Conservation (phyloP, 2,113 vertebrate species). For the Epinephelus cyanopodus region DNA sequence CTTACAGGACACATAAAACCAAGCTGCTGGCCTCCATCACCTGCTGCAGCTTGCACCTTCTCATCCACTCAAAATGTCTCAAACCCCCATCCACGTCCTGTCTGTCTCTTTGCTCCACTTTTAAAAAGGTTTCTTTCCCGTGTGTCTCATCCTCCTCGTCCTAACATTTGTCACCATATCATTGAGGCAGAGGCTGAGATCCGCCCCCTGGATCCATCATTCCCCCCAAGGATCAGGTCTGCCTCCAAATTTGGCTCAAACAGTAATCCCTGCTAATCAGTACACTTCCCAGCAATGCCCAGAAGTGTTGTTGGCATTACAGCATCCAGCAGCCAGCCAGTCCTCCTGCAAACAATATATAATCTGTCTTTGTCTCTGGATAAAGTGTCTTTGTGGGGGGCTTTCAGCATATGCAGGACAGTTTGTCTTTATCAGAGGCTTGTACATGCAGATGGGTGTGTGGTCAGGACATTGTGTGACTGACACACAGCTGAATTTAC, state of each 20-base stretch:
- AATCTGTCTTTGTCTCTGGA: slow-evolving; percentile 70
- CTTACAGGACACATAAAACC: slow-evolving; percentile 80
- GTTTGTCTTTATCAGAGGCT: slow-evolving; percentile 45
- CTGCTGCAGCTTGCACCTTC: background rate
- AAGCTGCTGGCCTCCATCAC: slow-evolving; percentile 43
- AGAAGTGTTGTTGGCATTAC: slow-evolving; percentile 45
- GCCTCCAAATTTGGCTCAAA: slow-evolving; percentile 63
- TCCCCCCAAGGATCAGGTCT: slow-evolving; percentile 59
- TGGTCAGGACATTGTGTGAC: slow-evolving; percentile 36
- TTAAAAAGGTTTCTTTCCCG: slow-evolving; percentile 26
- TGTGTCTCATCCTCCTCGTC: slow-evolving; percentile 24
- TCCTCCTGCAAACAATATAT: slow-evolving; percentile 41
- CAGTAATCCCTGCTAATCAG: slow-evolving; percentile 79
- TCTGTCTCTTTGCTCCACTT: slow-evolving; percentile 20
- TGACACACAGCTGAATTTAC: slow-evolving; percentile 65
- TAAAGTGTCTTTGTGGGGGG: slow-evolving; percentile 65
- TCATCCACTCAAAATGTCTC: slow-evolving; percentile 40
- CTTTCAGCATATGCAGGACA: slow-evolving; percentile 59
- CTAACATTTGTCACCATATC: slow-evolving; percentile 68
- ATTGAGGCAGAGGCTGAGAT: slow-evolving; percentile 26
- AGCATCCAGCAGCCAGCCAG: slow-evolving; percentile 34
- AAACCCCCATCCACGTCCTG: slow-evolving; percentile 2
- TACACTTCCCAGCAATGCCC: slow-evolving; percentile 66
- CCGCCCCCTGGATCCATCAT: slow-evolving; percentile 41
- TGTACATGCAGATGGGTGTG: slow-evolving; percentile 20